Evolutionary conservation across 2,888 invertebrate genomes (phyloP).

Genomic region (Leptogaster cylindrica): DNA sequence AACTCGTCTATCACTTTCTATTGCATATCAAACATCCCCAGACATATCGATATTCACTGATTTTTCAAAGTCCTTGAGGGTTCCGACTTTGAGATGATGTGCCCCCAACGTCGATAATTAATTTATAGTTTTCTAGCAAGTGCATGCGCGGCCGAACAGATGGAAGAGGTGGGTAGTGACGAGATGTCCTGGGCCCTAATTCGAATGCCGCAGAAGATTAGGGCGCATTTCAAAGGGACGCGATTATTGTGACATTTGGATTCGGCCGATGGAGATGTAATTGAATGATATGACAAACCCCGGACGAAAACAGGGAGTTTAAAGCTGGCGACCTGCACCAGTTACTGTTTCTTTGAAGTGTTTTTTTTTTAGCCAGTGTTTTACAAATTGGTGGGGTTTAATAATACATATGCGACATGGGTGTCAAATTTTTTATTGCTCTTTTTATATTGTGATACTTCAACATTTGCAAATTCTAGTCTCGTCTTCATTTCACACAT

Average conservation of each 20-base stretch:
- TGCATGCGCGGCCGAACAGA: constrained; percentile 26
- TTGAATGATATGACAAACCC: constrained; percentile 36
- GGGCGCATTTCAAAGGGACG: constrained; percentile 22
- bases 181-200: constrained; percentile 5
- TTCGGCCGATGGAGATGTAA: constrained; percentile 36
- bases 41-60: background rate
- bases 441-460: too few species aligned
- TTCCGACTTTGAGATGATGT: constrained; percentile 18
- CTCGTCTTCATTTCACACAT: too few species aligned
- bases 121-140: constrained; percentile 41
- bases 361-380: too few species aligned
- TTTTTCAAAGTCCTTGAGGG: constrained; percentile 15
- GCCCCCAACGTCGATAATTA: constrained; percentile 41
- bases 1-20: too few species aligned
- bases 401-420: background rate
- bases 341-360: constrained; percentile 19
- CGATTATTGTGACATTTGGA: constrained; percentile 36
- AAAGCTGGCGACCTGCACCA: background rate
- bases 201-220: constrained; percentile 7
- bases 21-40: background rate
- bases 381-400: background rate
- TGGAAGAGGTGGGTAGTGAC: constrained; percentile 30
- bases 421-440: background rate
- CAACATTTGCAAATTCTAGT: too few species aligned
- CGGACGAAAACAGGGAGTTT: constrained; percentile 27